These are phyloP conservation scores for Oreonectes daqikongensis DNA, from an alignment of 2,797 vertebrate species.

Conservation along the genomic window DNA sequence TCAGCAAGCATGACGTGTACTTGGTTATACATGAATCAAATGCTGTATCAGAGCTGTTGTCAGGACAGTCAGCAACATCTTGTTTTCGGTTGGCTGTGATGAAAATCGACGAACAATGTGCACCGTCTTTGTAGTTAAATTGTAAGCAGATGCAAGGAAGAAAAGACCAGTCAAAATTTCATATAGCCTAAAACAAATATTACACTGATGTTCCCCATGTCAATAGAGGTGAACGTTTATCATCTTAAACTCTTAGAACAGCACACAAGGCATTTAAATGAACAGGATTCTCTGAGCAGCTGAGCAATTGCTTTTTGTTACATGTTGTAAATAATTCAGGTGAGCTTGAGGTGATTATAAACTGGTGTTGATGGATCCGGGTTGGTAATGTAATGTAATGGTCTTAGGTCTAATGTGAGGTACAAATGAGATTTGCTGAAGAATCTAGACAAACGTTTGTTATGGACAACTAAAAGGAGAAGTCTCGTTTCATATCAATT, in stretches of 20 bases:
- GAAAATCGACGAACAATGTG: not conserved
- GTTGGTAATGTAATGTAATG: slow-evolving; percentile 1
- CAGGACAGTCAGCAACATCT: not conserved
- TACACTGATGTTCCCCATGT: too few species aligned
- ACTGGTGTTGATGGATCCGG: slow-evolving; percentile 1
- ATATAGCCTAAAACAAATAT: too few species aligned
- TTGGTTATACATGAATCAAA: not conserved
- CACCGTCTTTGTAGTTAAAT: too few species aligned
- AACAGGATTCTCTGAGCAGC: too few species aligned
- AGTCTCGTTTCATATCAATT: not conserved
- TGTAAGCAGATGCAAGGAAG: too few species aligned
- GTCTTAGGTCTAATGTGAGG: not conserved
- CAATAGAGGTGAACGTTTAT: too few species aligned
- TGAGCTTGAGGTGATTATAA: not conserved
- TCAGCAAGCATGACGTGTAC: not conserved
- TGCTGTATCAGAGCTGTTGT: not conserved
- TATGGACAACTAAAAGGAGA: not conserved
- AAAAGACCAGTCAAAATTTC: too few species aligned
- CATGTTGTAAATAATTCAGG: slow-evolving; percentile 24
- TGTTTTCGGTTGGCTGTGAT: not conserved
- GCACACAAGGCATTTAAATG: too few species aligned
- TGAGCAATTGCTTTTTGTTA: too few species aligned
- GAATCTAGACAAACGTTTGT: not conserved
- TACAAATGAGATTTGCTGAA: not conserved
- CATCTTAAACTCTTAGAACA: too few species aligned